Evolutionary conservation across 2,888 invertebrate genomes (phyloP), one percentile per base, ranked within the genome.

Genomic region (Pseudolycoriella hygida): DNA sequence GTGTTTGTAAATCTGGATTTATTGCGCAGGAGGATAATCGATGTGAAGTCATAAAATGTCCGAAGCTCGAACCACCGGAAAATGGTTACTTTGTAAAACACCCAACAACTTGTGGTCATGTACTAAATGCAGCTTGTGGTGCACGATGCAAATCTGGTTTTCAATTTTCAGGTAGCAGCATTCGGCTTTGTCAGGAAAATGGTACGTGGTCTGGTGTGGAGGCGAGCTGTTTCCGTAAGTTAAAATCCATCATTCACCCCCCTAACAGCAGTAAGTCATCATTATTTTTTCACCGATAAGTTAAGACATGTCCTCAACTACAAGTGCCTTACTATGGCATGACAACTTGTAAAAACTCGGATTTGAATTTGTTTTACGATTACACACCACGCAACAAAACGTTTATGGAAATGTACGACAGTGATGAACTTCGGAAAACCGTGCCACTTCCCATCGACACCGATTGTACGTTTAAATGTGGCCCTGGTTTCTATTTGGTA

Each of bases 111-210:
- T 80, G 80, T 56, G 70, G 67, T 47, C 76, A 74, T 53, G 76
- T 76, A 5, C 66, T 78, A 42, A 76, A 79, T 56, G 76, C 77
- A n/a, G 79, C 77, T 1, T 80, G 80, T 58, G 80, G 79, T 1
- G 66, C 77, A 6, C 64, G 76, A 39, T 81, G 80, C 55, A 69
- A 72, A 53, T 72, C 76, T 19, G 80, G 80, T 2, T 80, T 74
- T 57, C 60, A 67, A 57, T 53, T 67, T 55, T 53, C 57, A 51
- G 57, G 75, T 12, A 67, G 65, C 51, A 73, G 72, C 51, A 71
- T 80, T 40, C 61, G 78, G 46, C 62, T 79, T 10, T 80, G 81
- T 54, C 69, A 71, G 49, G 70, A 69, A 47, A 70, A 74, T 56
- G 78, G 76, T 1, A 68, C 66, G 6, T 80, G 81, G 80, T 75